phyloP scores from a whole-genome alignment of 2,797 vertebrate genomes.

The Peromyscus eremicus region DNA sequence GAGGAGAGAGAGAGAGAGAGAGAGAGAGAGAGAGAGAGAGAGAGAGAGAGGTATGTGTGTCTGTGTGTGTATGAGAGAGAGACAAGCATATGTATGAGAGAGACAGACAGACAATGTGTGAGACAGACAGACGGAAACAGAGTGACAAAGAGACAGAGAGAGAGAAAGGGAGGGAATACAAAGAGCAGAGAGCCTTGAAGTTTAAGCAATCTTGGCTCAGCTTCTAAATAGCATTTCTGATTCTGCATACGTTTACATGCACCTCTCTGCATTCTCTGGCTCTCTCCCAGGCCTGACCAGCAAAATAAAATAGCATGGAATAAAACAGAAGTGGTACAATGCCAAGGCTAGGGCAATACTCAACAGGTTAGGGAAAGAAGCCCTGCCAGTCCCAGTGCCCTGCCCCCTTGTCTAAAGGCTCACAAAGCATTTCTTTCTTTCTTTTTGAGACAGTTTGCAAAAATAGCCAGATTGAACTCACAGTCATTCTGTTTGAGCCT shows the following conservation, averaged over 20 bases:
- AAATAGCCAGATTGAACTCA: background rate
- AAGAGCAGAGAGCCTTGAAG: background rate
- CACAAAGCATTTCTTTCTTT: background rate
- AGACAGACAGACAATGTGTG: background rate
- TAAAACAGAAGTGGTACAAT: background rate
- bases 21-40: too few species aligned
- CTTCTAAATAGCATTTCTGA: background rate
- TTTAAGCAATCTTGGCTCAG: background rate
- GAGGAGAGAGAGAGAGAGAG: background rate
- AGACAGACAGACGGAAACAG: background rate
- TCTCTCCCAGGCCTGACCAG: constrained; percentile 7
- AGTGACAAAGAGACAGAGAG: background rate
- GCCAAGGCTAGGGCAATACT: constrained; percentile 15
- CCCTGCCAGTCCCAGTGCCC: background rate
- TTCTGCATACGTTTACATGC: background rate
- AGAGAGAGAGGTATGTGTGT: background rate
- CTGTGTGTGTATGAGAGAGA: background rate
- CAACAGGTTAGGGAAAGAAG: background rate
- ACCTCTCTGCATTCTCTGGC: background rate
- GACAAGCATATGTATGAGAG: background rate
- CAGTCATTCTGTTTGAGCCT: background rate
- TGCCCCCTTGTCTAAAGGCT: background rate
- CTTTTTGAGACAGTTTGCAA: background rate
- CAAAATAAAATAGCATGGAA: constrained; percentile 51
- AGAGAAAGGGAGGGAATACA: background rate